Percentiles rank a stretch among this genome's conserved stretches.
These are phyloP conservation scores for Thymelicus sylvestris DNA, from an alignment of 2,888 invertebrate genomes.

Conservation along the genomic window DNA sequence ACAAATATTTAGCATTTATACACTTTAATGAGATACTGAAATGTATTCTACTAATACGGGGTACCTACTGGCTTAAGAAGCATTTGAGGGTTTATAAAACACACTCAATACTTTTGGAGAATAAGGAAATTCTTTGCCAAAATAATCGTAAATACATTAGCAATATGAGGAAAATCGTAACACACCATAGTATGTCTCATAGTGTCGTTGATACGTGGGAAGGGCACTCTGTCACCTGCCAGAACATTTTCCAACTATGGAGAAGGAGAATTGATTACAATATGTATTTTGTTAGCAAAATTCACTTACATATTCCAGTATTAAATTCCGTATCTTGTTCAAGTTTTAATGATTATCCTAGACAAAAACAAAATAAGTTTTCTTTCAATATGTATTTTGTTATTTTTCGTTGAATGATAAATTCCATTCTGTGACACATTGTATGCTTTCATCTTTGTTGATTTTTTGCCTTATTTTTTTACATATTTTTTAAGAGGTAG, in stretches of 20 bases:
- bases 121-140: conserved; percentile 4
- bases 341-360: conserved; percentile 32
- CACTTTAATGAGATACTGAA: neutral
- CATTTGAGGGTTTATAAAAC: neutral
- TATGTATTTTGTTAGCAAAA: conserved; percentile 23
- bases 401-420: neutral
- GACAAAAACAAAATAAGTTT: conserved; percentile 34
- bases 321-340: conserved; percentile 28
- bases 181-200: conserved; percentile 71
- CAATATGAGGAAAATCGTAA: conserved; percentile 51
- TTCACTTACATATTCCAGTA: conserved; percentile 29
- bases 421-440: neutral
- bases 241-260: conserved; percentile 54
- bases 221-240: conserved; percentile 71
- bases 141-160: conserved; percentile 36
- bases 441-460: no score
- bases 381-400: no score
- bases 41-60: neutral
- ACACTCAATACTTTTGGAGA: neutral
- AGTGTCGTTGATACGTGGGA: conserved; percentile 63
- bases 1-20: neutral
- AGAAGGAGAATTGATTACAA: conserved; percentile 38
- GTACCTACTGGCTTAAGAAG: neutral
- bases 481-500: no score
- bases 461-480: no score